These are phyloP conservation scores for Passer montanus DNA, from an alignment of 2,113 vertebrate species.

Conservation along the genomic window DNA sequence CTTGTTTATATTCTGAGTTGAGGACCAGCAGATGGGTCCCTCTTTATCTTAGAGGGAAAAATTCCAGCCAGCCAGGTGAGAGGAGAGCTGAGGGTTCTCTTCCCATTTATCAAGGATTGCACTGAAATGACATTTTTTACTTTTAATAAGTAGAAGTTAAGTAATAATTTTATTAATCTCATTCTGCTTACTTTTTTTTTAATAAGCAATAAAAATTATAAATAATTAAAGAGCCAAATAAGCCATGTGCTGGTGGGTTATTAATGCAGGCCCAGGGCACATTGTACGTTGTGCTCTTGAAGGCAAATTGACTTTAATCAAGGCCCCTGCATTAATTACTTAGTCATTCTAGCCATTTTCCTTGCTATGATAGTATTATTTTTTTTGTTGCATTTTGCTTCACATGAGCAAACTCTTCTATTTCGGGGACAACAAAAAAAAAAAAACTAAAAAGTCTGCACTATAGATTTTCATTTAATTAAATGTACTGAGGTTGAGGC, in stretches of 20 bases:
- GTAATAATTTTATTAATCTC: slow-evolving; percentile 47
- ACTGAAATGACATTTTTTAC: neutral
- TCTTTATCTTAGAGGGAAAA: neutral
- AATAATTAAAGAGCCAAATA: slow-evolving; percentile 64
- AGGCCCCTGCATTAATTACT: slow-evolving; percentile 59
- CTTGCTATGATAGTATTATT: neutral
- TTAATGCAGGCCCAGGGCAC: slow-evolving; percentile 57
- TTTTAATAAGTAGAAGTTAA: slow-evolving; percentile 22
- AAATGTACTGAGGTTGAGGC: neutral
- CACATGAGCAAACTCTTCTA: neutral
- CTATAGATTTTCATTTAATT: slow-evolving; percentile 9
- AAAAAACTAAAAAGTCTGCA: neutral
- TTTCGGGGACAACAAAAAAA: neutral
- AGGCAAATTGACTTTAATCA: slow-evolving; percentile 71
- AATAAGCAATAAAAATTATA: slow-evolving; percentile 58
- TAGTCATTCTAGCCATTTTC: slow-evolving; percentile 36
- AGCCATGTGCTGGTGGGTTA: slow-evolving; percentile 46
- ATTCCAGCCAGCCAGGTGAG: neutral
- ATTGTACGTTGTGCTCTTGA: slow-evolving; percentile 51
- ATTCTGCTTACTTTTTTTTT: slow-evolving; percentile 49
- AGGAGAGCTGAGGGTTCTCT: neutral
- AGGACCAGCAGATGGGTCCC: neutral
- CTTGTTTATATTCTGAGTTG: neutral
- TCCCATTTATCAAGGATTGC: neutral
- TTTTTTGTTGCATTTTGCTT: neutral